Base-by-base conservation (phyloP, 2,888 invertebrate genomes). In the Cryptocephalus moraei region DNA sequence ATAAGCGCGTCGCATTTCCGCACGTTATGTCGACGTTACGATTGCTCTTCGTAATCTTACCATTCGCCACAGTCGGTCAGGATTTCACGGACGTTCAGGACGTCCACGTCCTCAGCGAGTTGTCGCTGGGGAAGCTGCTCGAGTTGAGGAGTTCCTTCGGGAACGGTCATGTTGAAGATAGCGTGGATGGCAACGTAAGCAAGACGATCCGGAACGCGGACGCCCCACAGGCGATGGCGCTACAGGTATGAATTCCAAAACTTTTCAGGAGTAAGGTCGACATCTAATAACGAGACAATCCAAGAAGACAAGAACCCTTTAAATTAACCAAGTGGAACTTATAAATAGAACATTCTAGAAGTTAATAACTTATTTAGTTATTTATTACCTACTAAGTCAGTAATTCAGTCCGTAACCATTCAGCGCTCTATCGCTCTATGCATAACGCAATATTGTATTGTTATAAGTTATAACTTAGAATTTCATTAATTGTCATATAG, bases 121-220 rank as follows among this genome's bases (percentile, higher is more conserved):
- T 89, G 44, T 81, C 84, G 2, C 59, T 89, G 49, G 77, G 82
- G 3, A 82, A 82, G 57, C 70, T 89, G 31, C 68, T 89, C n/a
- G 72, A 76, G 49, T 70, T 89, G 2, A 75, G 78, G 71, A 68
- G 73, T 57, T 60, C 77, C 63, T 52, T 76, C 44, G 49, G 54
- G 8, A 33, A 45, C 11, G 49, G 40, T 9, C 52, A 53, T 38
- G 39, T 32, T 10, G 43, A 12, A n/a, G 12, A 13, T 11, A 42
- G 33, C 1, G 10, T 13, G 1, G 47, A 49, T 1, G 41, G 32
- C 3, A 50, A 48, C 46, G 36, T 22, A 4, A 44, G 40, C 40
- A n/a, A 13, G 10, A 47, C 33, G 32, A 47, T 49, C 32, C 39
- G 48, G 52, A 10, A 13, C 48, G 50, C 48, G 31, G 41, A 47